A percentile compares a stretch with the other conserved stretches of the same genome.
phyloP scores from a whole-genome alignment of 2,113 vertebrate genomes.

The Oophaga pumilio region DNA sequence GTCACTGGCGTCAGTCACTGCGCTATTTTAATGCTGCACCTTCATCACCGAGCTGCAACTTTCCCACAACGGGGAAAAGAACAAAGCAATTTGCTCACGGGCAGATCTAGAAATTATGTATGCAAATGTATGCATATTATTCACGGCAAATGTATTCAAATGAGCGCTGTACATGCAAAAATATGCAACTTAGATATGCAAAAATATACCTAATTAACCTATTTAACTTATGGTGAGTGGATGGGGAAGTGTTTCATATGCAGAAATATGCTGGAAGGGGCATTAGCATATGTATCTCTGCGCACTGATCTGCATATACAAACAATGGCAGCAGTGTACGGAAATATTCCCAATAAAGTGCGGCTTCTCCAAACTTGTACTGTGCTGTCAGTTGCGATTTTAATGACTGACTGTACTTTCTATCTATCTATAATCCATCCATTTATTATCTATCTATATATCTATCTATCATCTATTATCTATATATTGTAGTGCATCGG shows the following conservation, averaged over 20 bases:
- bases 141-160: slow-evolving; percentile 30
- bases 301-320: slow-evolving; percentile 27
- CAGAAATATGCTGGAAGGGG: slow-evolving; percentile 20
- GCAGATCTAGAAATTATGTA: slow-evolving; percentile 9
- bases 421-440: neutral
- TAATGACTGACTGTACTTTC: neutral
- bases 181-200: slow-evolving; percentile 33
- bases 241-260: slow-evolving; percentile 40
- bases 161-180: slow-evolving; percentile 36
- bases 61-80: neutral
- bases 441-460: neutral
- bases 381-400: neutral
- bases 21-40: neutral
- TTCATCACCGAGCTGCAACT: neutral
- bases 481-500: neutral
- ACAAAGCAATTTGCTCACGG: slow-evolving; percentile 23
- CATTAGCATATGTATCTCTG: slow-evolving; percentile 37
- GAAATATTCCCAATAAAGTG: neutral
- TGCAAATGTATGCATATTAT: slow-evolving; percentile 41
- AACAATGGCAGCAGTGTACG: slow-evolving; percentile 12
- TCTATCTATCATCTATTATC: neutral
- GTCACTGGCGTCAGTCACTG: slow-evolving; percentile 13
- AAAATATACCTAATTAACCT: slow-evolving; percentile 52
- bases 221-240: slow-evolving; percentile 42
- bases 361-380: neutral